Base-by-base conservation (phyloP, 2,888 invertebrate species). In the Prosapia bicincta region DNA sequence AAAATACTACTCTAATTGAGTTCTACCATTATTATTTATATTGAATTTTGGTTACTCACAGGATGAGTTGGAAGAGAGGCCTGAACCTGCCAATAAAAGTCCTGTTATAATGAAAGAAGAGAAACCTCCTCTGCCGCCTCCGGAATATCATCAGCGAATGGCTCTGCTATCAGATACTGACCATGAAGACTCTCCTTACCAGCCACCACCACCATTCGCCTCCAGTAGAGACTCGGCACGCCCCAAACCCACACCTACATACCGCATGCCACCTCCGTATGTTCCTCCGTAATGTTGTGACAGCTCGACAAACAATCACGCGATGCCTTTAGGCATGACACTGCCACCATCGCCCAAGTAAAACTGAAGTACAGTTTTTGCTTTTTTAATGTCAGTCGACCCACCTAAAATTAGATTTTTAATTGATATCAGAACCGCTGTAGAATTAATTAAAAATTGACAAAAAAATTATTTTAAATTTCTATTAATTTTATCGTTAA, bases 191-290 rank as follows among this genome's bases (percentile, higher is more conserved):
- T 93, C 95, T 79, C 95, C 96, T 76, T 96, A 97, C 85, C 94
- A 96, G 82, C 96, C 96, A 24, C 97, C 97, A 20, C 96, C 95
- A 6, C 95, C 96, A 80, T 94, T 92, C 84, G 90, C 93, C 54
- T 88, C 91, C 76, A 87, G 89, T 77, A 91, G 93, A 81, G 93
- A 94, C 78, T 91, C 89, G 78, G 89, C 89, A 80, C 88, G 91
- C 81, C 90, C 92, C 76, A 92, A 91, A 82, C 89, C 94, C 77
- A 94, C 94, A 70, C 95, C 96, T 78, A 94, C 95, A 81, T 96
- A 97, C 89, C 91, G 97, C 83, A 95, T 96, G 86, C 98, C 98
- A 71, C 97, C 98, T 78, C 98, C 98, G 54, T 98, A 98, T 86
- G 97, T 98, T 82, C 97, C 98, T 82, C 98, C 98, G 86, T 98